Percentiles rank a stretch among this genome's conserved stretches.
Conservation (phyloP, 2,797 vertebrate genomes). For the Prionace glauca region DNA sequence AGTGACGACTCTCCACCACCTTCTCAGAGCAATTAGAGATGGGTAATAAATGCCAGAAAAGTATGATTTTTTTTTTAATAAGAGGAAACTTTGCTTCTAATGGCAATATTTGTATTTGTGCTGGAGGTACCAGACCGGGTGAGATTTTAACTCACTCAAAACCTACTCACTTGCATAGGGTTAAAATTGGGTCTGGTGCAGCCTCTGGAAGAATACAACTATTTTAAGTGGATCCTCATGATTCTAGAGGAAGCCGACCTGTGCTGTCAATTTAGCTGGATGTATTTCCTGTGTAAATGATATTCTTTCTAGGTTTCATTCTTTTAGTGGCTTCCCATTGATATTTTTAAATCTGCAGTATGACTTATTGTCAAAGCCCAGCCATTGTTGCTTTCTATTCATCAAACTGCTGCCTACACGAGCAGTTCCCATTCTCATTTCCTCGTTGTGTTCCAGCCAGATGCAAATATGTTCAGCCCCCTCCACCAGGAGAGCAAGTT, state of each 20-base stretch:
- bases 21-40: too few species aligned
- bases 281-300: background rate
- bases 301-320: background rate
- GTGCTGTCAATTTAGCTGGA: background rate
- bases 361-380: background rate
- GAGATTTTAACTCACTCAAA: background rate
- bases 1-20: too few species aligned
- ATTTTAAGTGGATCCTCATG: background rate
- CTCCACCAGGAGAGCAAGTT: background rate
- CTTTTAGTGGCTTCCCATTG: background rate
- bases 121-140: background rate
- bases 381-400: background rate
- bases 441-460: background rate
- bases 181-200: background rate
- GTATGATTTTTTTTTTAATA: background rate
- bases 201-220: background rate
- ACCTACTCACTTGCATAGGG: background rate
- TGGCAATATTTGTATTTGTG: background rate
- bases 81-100: background rate
- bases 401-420: background rate
- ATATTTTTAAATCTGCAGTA: background rate
- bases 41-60: background rate
- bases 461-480: background rate
- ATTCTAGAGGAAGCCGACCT: background rate
- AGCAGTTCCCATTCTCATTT: background rate